Evolutionary conservation across 2,113 vertebrate genomes (phyloP), one percentile per base, ranked within the genome.

Genomic region (Galbula dea): DNA sequence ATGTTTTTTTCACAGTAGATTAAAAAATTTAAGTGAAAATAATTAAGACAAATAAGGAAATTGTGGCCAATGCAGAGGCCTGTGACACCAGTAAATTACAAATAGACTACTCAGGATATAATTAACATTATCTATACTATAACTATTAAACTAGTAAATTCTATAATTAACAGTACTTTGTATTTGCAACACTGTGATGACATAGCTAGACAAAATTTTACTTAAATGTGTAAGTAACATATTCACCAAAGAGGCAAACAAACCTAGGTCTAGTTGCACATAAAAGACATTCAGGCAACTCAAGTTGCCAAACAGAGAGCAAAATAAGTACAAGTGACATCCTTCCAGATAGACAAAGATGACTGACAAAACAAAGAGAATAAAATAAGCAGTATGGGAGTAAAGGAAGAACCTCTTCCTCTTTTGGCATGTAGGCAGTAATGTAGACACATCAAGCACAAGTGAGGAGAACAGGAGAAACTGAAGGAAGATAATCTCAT

Each of bases 381-480:
- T 15, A 79, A 34, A 37, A 29, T 17, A 67, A 67, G 49, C 9
- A 10, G 22, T 14, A 26, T 12, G 10, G 27, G 14, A 27, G 8
- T 34, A n/a, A 48, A 79, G 43, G 57, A 55, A 7, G 48, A 46
- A 1, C 20, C 9, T 3, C 15, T 36, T 75, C 13, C 4, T 57
- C 43, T 74, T 69, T 41, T 15, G 5, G 19, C 20, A 61, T 12
- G 34, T 82, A 9, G 41, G 24, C 26, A 29, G 8, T 16, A 58
- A 7, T 0, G 0, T 19, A 36, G 63, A 46, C 3, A 26, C 13
- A 46, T 32, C 20, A 30, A 51, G 15, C 13, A 34, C 4, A n/a
- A 83, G 27, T 43, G 16, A n/a, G 27, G 34, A 52, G 43, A 76
- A 59, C 8, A 37, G 36, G 16, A 61, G 34, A 17, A 92, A 23